Evolutionary conservation across 2,797 vertebrate genomes (phyloP), one percentile per base, ranked within the genome.

Genomic region (Microctenopoma steveboyesi): DNA sequence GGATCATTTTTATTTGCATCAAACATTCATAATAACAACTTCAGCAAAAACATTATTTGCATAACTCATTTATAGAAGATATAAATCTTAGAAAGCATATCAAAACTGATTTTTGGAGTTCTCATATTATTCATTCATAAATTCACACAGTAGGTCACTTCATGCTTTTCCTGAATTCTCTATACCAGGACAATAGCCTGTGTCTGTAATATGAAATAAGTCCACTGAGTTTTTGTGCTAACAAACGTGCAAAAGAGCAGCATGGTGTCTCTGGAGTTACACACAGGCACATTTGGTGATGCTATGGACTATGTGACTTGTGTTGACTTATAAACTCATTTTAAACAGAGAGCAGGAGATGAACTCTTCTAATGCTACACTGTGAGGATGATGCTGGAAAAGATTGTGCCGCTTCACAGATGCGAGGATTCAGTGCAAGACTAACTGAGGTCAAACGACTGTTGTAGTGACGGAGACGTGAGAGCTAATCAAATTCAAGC

Each of bases 61-160:
- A 61, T 51, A 42, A 62, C 74, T 60, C 14, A 42, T 28, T 50
- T 16, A 12, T 4, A 16, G 15, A 40, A 30, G 5, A 45, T 37
- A 7, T 0, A 2, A 12, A 30, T 53, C 25, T 46, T 15, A 25
- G 45, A 67, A 64, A 80, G 58, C 8, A 63, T 22, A 49, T 67
- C 46, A 40, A 57, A 72, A 64, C 16, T 0, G 18, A 72, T 59
- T 18, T 25, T 14, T 18, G 30, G 53, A 68, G 57, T 55, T 46
- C 54, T 33, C 58, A 56, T 58, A 64, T 4, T 33, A 63, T 39
- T 55, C 13, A 53, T 64, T 69, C 51, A 47, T 74, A 85, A 82
- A 88, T 89, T 84, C 74, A 25, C 22, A 11, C 18, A 92, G 54
- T 67, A 85, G 78, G 86, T 91, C 83, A 62, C 53, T 73, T 87